These are phyloP conservation scores for Paelopatides confundens DNA, from an alignment of 53 echinoderm and acorn worm species.

Conservation along the genomic window DNA sequence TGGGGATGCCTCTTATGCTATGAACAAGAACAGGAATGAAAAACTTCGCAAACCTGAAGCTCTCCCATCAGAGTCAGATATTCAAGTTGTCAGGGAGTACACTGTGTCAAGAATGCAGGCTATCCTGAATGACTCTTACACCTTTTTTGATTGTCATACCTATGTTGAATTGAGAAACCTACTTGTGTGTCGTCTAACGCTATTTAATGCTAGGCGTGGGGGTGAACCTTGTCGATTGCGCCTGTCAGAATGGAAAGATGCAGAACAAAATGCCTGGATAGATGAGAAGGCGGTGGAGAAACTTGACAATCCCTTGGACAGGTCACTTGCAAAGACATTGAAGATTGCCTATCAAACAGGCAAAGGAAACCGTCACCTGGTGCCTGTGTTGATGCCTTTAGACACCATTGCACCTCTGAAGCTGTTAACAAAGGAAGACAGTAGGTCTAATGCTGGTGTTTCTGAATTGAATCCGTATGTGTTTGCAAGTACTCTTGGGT, in stretches of 20 bases:
- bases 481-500: constrained; percentile 21
- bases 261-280: constrained; percentile 32
- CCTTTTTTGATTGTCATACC: constrained; percentile 46
- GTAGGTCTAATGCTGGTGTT: not conserved
- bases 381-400: constrained; percentile 65
- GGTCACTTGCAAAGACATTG: constrained; percentile 28
- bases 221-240: constrained; percentile 55
- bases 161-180: constrained; percentile 57
- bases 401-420: constrained; percentile 64
- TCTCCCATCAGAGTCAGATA: constrained; percentile 60
- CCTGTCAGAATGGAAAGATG: constrained; percentile 49
- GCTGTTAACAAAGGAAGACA: not conserved
- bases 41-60: constrained; percentile 54
- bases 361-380: constrained; percentile 69
- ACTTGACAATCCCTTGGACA: constrained; percentile 46
- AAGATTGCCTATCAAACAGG: constrained; percentile 77
- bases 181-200: constrained; percentile 56
- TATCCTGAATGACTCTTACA: too few species aligned
- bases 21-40: constrained; percentile 8
- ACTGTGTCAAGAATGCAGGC: too few species aligned
- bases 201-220: constrained; percentile 74
- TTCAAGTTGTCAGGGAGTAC: too few species aligned
- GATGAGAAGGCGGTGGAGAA: constrained; percentile 3
- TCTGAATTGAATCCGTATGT: not conserved
- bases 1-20: constrained; percentile 62